These are phyloP conservation scores for Chloropsis cyanopogon DNA, from an alignment of 2,113 vertebrate species.

Conservation along the genomic window DNA sequence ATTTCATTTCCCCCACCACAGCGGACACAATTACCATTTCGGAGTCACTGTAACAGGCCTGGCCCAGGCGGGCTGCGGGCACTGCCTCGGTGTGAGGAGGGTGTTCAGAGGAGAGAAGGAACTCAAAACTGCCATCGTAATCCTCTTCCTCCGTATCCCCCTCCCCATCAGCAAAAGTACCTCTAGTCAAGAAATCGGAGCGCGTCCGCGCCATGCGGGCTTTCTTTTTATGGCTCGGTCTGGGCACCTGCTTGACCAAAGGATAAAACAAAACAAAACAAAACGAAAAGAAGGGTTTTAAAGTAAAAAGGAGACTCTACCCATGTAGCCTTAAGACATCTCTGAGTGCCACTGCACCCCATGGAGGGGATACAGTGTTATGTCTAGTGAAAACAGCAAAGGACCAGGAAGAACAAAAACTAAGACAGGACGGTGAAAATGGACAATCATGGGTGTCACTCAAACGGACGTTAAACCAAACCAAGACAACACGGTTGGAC, in stretches of 20 bases:
- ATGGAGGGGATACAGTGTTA: background rate
- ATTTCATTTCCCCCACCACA: background rate
- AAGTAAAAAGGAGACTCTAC: conserved; percentile 58
- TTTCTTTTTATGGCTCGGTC: conserved; percentile 96
- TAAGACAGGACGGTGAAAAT: background rate
- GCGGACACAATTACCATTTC: conserved; percentile 94
- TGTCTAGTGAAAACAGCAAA: background rate
- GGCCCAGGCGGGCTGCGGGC: conserved; percentile 79
- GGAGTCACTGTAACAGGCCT: conserved; percentile 98
- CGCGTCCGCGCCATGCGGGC: conserved; percentile 99
- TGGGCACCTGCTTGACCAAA: conserved; percentile 84
- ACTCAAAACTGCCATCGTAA: conserved; percentile 82
- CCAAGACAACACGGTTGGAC: conserved; percentile 13
- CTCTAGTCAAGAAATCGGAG: conserved; percentile 99
- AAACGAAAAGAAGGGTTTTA: conserved; percentile 66
- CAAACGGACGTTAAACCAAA: background rate
- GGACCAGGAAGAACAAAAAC: background rate
- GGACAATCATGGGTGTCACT: conserved; percentile 5
- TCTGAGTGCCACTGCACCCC: background rate
- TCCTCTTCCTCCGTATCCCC: conserved; percentile 96
- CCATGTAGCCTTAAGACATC: background rate
- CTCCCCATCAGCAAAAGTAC: conserved; percentile 85
- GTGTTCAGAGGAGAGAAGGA: conserved; percentile 79
- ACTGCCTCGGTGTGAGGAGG: conserved; percentile 81
- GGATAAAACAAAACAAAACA: conserved; percentile 79